Evolutionary conservation across 2,113 vertebrate genomes (phyloP).

Genomic region (Callipepla squamata): DNA sequence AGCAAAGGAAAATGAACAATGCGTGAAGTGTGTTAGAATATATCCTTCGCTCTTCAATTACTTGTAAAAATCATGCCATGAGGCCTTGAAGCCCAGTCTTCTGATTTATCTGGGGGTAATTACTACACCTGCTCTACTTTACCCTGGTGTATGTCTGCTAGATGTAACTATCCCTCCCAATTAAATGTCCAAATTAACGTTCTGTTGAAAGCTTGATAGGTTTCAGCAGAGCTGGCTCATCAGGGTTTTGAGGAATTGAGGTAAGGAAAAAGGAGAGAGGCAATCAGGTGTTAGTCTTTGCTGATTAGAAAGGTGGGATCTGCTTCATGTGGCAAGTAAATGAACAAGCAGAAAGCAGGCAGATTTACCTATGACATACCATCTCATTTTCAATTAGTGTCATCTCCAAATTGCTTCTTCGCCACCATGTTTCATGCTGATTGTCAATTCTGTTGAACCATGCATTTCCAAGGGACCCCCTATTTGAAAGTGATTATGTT

Average conservation of each 20-base stretch:
- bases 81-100: neutral
- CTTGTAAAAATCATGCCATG: neutral
- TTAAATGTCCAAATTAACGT: too few relatives aligned
- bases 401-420: neutral
- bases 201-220: neutral
- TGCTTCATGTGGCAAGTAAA: neutral
- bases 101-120: neutral
- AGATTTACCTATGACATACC: neutral
- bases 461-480: neutral
- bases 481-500: neutral
- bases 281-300: neutral
- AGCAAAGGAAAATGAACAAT: neutral
- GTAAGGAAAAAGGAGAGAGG: neutral
- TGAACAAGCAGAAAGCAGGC: neutral
- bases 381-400: neutral
- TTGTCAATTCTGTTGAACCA: neutral
- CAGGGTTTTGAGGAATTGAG: neutral
- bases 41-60: rapidly evolving
- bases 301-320: neutral
- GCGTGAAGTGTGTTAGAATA: rapidly evolving
- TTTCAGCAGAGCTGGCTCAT: neutral
- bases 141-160: neutral
- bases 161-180: neutral
- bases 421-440: neutral
- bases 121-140: neutral